Base-by-base conservation (phyloP, 2,113 vertebrate genomes). In the Pygoscelis antarcticus region DNA sequence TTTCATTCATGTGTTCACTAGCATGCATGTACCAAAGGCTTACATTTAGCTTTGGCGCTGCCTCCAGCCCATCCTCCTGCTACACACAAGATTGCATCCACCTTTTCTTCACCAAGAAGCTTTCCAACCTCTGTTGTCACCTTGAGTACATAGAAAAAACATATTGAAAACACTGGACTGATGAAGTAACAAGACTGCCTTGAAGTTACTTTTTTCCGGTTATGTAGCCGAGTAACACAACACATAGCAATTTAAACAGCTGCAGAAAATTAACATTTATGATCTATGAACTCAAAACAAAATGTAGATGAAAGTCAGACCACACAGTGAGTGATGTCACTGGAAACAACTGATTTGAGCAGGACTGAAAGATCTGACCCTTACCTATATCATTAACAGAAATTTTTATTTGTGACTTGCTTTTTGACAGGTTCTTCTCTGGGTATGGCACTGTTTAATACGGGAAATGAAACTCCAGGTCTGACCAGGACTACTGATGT, bases 51-150 rank as follows among this genome's bases (percentile, higher is more conserved):
- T 94, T 98, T 98, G 88, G 99, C 99, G 16, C 97, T 99, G 97
- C 99, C 99, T 89, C 99, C 99, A 1, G 99, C 99, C 99, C 99
- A 99, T 95, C 99, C 99, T 90, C 99, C 99, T 1, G 99, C 99
- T 51, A 99, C 99, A 49, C 99, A 99, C 46, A 99, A 91, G 94
- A 99, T 99, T 0, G 99, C 99, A 7, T 99, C 99, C 89, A 99
- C 99, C 84, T 99, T 99, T 76, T 99, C 96, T 34, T 99, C 98
- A 46, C 99, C 99, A 58, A 99, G 98, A 93, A 99, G 97, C 88
- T 96, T 98, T 18, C 98, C 98, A 57, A 99, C 98, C 47, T 99
- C 99, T 44, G 98, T 30, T 1, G 99, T 99, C 97, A 99, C 99
- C 99, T 99, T 97, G 52, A 96, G 90, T 21, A 90, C 14, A 95